Percentiles rank a stretch among this genome's conserved stretches.
Conservation (phyloP, 2,797 vertebrate species). For the Rhabdophis nuchalis region DNA sequence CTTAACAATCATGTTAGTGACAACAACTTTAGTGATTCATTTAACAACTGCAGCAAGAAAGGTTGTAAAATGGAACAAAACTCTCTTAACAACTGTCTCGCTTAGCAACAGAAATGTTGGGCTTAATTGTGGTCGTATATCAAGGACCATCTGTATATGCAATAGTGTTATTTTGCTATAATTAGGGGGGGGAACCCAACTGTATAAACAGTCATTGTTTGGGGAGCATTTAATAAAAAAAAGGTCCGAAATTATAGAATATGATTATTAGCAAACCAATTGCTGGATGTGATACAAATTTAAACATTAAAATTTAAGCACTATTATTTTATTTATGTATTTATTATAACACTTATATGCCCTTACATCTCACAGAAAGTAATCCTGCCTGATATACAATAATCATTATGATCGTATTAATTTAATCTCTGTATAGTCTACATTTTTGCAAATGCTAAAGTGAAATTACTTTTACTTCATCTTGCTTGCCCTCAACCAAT, state of each 20-base stretch:
- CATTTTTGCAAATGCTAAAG: neutral
- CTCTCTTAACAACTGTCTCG: no score
- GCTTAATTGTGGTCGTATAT: no score
- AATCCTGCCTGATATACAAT: no score
- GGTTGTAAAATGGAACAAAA: no score
- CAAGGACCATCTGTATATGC: neutral
- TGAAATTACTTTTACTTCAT: neutral
- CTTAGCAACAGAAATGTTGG: no score
- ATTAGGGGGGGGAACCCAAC: neutral
- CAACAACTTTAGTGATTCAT: no score
- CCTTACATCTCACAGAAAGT: no score
- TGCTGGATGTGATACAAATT: neutral
- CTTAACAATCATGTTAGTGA: no score
- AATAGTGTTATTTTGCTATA: neutral
- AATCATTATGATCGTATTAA: neutral
- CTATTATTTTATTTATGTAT: no score
- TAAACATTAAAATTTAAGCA: neutral
- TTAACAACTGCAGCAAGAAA: no score
- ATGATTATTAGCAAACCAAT: neutral
- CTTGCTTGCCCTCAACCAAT: neutral
- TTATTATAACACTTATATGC: no score
- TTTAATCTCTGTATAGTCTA: neutral
- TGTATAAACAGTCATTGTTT: neutral
- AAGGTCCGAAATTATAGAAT: neutral
- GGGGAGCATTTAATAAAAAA: neutral